Evolutionary conservation across 2,888 invertebrate genomes (phyloP), one percentile per base, ranked within the genome.

Genomic region (Labia minor): DNA sequence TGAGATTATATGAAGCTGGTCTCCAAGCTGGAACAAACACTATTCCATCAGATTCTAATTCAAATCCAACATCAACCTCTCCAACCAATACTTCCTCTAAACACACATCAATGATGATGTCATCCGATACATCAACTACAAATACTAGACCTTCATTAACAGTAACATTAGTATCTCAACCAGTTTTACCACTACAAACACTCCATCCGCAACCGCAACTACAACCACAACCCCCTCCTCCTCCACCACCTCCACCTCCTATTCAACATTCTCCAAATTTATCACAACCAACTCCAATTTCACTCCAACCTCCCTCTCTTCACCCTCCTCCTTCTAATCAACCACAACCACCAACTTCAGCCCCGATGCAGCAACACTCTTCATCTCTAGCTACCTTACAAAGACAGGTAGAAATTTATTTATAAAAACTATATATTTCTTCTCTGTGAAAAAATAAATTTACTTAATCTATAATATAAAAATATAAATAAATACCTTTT

Each of bases 1-100:
- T 74, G 37, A 69, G 72, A 19, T 65, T 70, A 20, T 72, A 71
- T 49, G 73, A 73, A 64, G 73, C 72, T 19, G 70, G 68, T 8
- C 68, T 71, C 19, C 72, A 72, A 1, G 69, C 68, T 37, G 70
- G 67, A 11, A 68, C 14, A 21, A 63, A 63, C 37, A 14, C 63
- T 16, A 16, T 37, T 20, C 10, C 49, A 10, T 11, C 63, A 19
- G 14, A 11, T 49, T 49, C 49, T 3, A 49, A 4, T 8, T 16
- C 49, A 49, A n/a, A 11, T 49, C 4, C 49, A 10, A 16, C 49
- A 49, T 49, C 49, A 49, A 49, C 4, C 3, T n/a, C 49, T n/a
- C 16, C n/a, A 11, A 49, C n/a, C n/a, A 49, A 16, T 11, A 49
- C 14, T 49, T 14, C 16, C 49, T 4, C 2, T 4, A 16, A 49